Conservation (phyloP, 1,140 invertebrate species). For the Calliopsis andreniformis region DNA sequence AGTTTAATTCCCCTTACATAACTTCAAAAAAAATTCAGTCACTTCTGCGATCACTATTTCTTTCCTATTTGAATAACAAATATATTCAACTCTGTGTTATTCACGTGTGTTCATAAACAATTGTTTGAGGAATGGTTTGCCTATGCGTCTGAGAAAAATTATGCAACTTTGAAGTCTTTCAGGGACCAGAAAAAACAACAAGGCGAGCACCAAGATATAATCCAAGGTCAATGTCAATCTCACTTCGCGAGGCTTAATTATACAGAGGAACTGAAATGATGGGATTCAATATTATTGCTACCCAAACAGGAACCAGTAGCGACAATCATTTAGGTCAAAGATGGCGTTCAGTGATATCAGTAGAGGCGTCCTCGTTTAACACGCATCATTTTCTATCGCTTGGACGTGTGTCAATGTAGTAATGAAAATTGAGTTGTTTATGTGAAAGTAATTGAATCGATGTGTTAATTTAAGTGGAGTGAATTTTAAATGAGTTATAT, state of each 20-base stretch:
- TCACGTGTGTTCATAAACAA: too few species aligned
- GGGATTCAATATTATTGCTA: neutral
- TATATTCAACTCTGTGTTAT: too few species aligned
- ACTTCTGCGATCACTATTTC: too few species aligned
- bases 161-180: too few species aligned
- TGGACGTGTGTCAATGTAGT: too few species aligned
- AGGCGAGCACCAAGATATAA: too few species aligned
- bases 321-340: slow-evolving; percentile 7
- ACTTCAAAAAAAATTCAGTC: too few species aligned
- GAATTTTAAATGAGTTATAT: too few species aligned
- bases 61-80: too few species aligned
- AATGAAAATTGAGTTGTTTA: neutral
- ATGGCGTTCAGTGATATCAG: neutral
- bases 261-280: neutral
- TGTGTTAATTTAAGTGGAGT: neutral
- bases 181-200: neutral
- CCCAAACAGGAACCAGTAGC: slow-evolving; percentile 8
- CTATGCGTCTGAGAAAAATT: too few species aligned
- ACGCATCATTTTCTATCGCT: neutral
- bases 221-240: neutral
- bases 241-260: neutral
- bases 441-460: neutral
- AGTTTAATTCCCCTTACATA: too few species aligned
- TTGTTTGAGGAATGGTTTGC: too few species aligned
- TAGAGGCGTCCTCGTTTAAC: neutral